These are phyloP conservation scores for Onychomys leucogaster DNA, from an alignment of 2,797 vertebrate genomes.

Conservation along the genomic window DNA sequence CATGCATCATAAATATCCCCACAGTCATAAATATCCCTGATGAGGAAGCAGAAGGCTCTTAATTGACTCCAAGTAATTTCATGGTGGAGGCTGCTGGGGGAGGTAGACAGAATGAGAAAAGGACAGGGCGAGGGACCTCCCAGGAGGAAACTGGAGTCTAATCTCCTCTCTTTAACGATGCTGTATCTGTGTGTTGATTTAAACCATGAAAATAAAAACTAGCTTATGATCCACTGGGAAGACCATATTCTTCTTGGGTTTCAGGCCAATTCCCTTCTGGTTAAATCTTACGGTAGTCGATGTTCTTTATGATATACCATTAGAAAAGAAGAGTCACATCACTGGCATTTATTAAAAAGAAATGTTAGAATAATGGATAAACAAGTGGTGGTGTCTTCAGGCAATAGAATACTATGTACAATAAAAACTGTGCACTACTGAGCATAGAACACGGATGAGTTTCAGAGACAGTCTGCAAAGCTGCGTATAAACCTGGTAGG, in stretches of 20 bases:
- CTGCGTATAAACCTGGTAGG: neutral
- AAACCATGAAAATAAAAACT: neutral
- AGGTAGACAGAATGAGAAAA: slow-evolving; percentile 64
- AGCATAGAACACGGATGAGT: neutral
- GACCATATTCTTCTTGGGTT: neutral
- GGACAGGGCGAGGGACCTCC: slow-evolving; percentile 55
- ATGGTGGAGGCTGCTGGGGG: slow-evolving; percentile 50
- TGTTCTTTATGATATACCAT: neutral
- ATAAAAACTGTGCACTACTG: neutral
- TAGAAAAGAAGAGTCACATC: neutral
- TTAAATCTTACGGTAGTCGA: neutral
- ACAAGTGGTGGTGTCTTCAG: neutral
- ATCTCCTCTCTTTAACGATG: neutral
- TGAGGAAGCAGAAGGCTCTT: slow-evolving; percentile 36
- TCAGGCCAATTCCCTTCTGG: neutral
- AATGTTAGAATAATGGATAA: neutral
- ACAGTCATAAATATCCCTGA: slow-evolving; percentile 57
- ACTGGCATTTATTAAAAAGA: slow-evolving; percentile 25
- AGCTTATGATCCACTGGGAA: neutral
- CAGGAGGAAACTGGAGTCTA: slow-evolving; percentile 40
- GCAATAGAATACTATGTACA: neutral
- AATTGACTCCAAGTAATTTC: slow-evolving; percentile 71
- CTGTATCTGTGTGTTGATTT: neutral
- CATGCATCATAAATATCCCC: slow-evolving; percentile 59
- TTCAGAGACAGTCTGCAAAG: neutral